These are phyloP conservation scores for Xestobium rufovillosum DNA, from an alignment of 2,888 invertebrate genomes.

Conservation along the genomic window DNA sequence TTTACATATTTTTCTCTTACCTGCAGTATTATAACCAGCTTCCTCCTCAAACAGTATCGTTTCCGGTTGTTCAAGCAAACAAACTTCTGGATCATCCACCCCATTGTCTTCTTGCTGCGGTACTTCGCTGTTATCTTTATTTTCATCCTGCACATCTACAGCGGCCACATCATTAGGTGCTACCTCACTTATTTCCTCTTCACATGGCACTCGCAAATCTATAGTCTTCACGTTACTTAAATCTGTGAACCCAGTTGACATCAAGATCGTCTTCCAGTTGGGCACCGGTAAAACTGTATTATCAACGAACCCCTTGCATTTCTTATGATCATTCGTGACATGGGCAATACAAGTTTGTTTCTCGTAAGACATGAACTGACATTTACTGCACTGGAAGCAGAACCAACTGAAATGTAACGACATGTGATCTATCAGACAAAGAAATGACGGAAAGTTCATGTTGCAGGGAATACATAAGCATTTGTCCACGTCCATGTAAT, in stretches of 20 bases:
- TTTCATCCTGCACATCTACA: too few relatives aligned
- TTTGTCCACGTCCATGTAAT: slow-evolving; percentile 43
- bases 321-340: slow-evolving; percentile 54
- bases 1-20: too few relatives aligned
- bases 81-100: too few relatives aligned
- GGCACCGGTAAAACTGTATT: slow-evolving; percentile 37
- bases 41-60: too few relatives aligned
- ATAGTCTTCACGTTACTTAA: slow-evolving; percentile 21
- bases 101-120: too few relatives aligned
- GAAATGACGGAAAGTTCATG: slow-evolving; percentile 43
- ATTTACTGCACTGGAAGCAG: slow-evolving; percentile 67
- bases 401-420: slow-evolving; percentile 63
- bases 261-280: slow-evolving; percentile 32
- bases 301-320: slow-evolving; percentile 44
- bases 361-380: slow-evolving; percentile 60
- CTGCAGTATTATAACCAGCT: too few relatives aligned
- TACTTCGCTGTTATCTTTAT: too few relatives aligned
- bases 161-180: slow-evolving; percentile 9
- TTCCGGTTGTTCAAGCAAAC: too few relatives aligned
- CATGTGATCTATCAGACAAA: slow-evolving; percentile 54
- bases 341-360: slow-evolving; percentile 60
- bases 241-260: slow-evolving; percentile 30
- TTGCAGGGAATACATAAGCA: slow-evolving; percentile 51
- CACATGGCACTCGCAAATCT: slow-evolving; percentile 18
- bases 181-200: slow-evolving; percentile 4